Percentiles rank a stretch among this genome's conserved stretches.
phyloP scores from a whole-genome alignment of 1,140 invertebrate species.

The Melanaphis sacchari region DNA sequence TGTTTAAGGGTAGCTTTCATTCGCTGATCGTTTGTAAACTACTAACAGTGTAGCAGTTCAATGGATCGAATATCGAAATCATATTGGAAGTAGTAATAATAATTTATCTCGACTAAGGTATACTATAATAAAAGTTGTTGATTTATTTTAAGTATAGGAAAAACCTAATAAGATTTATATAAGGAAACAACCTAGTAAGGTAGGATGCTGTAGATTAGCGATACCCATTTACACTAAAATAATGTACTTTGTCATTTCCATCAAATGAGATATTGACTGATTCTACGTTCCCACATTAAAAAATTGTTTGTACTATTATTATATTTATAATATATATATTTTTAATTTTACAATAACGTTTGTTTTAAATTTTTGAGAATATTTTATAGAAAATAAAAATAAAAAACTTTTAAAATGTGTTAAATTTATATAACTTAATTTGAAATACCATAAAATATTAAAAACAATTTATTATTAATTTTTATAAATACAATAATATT shows the following conservation, averaged over 20 bases:
- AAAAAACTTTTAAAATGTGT: too few relatives aligned
- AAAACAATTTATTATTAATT: too few relatives aligned
- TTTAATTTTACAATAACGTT: neutral
- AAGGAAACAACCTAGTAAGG: neutral
- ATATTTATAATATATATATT: neutral
- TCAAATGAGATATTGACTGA: neutral
- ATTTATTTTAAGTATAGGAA: too few relatives aligned
- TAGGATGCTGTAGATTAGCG: neutral
- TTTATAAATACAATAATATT: too few relatives aligned
- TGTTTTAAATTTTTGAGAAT: neutral
- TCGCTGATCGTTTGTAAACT: neutral
- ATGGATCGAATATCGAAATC: neutral
- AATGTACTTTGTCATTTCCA: neutral
- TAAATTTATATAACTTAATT: too few relatives aligned
- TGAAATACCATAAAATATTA: too few relatives aligned
- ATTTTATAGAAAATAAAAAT: too few relatives aligned
- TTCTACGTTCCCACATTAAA: neutral
- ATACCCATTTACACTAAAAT: neutral
- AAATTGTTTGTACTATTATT: neutral
- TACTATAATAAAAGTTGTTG: too few relatives aligned
- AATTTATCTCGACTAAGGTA: too few relatives aligned
- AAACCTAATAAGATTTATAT: neutral
- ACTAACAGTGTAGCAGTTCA: neutral
- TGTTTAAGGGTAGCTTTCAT: neutral
- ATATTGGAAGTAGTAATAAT: neutral